Evolutionary conservation across 2,888 invertebrate species (phyloP).

Genomic region (Myopa tessellatipennis): DNA sequence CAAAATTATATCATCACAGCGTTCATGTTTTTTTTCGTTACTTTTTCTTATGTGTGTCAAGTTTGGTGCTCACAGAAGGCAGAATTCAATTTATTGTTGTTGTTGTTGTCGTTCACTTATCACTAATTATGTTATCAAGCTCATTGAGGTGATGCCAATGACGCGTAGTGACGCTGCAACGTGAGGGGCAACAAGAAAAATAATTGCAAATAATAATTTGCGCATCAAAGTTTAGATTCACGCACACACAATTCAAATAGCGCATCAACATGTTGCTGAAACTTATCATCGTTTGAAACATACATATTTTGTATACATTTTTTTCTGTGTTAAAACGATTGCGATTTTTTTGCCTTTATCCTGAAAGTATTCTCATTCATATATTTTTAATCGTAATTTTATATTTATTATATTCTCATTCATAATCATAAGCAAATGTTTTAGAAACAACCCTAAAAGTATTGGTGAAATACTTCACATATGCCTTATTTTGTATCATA

Average conservation of each 20-base stretch:
- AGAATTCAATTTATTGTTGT: background rate
- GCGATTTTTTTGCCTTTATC: no score
- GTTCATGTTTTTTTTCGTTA: background rate
- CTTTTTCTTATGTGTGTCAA: background rate
- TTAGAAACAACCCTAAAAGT: no score
- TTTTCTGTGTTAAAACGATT: no score
- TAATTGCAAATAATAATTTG: background rate
- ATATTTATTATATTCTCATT: no score
- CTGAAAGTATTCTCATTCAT: no score
- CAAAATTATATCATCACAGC: background rate
- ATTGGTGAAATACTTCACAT: no score
- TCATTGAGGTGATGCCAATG: constrained; percentile 6
- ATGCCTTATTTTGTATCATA: no score
- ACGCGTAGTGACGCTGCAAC: background rate
- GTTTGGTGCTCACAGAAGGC: background rate
- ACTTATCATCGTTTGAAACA: no score
- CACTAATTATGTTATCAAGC: constrained; percentile 38
- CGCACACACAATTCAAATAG: background rate
- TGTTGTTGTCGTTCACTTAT: constrained; percentile 18
- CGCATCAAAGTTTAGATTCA: no score
- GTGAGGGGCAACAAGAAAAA: background rate
- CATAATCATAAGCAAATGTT: no score
- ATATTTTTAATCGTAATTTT: no score
- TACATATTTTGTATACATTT: no score
- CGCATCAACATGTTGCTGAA: constrained; percentile 22